Evolutionary conservation across 2,113 vertebrate species (phyloP), one percentile per base, ranked within the genome.

Genomic region (Rutilus rutilus): DNA sequence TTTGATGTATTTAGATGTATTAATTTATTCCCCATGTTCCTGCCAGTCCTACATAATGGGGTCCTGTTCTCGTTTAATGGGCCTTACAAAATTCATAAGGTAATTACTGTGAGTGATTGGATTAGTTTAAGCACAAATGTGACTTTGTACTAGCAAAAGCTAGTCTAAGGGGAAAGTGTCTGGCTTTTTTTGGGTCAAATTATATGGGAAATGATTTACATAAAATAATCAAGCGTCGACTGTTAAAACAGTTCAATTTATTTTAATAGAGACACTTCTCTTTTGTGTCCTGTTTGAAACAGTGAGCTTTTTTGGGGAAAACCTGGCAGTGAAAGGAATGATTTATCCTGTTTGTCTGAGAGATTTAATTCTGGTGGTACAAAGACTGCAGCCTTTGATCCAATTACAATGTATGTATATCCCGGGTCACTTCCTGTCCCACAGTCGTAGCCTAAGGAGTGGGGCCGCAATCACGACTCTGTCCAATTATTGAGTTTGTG

Each of bases 341-440:
- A 64, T 84, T 60, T 73, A 67, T 87, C 69, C 82, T 86, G 74
- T 88, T 88, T 90, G 89, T 85, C 78, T 82, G 69, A 57, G n/a
- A 86, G 79, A 87, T 90, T 88, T 85, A 82, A 89, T 88, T 90
- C 85, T 73, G 33, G 45, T 67, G 71, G 62, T 78, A 87, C 84
- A 87, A 90, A 86, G 39, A 36, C 74, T 76, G 27, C 78, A 84
- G 64, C 73, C 80, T 88, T 87, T 91, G 87, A 89, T 90, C 86
- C 71, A 87, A 86, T 88, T 86, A 86, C 36, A 86, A 23, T 85
- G 83, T 81, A 54, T 90, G 85, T 83, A 86, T 85, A 88, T 81
- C 77, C 71, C 50, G 4, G 87, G 86, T 86, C 83, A 88, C 89
- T 91, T 90, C 89, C 88, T 89, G 88, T 89, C 87, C 86, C 64